A percentile compares a stretch with the other conserved stretches of the same genome.
Conservation (phyloP, 2,797 vertebrate species). For the Amphiprion clarkii region DNA sequence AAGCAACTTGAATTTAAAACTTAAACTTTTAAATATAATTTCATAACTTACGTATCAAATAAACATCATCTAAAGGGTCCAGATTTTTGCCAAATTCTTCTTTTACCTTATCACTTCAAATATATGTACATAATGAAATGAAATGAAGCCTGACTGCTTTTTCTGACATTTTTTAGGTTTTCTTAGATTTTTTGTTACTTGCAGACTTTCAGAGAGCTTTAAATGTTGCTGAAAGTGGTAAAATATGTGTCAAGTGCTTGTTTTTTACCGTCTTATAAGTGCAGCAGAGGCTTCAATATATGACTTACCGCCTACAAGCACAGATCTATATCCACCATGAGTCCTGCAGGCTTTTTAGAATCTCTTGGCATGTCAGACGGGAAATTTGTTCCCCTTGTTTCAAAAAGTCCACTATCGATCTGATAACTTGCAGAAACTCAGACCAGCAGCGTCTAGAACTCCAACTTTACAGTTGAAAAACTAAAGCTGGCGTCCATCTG, state of each 20-base stretch:
- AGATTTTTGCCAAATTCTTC: neutral
- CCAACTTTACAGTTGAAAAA: neutral
- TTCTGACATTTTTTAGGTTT: too few relatives aligned
- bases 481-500: slow-evolving; percentile 32
- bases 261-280: neutral
- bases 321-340: slow-evolving; percentile 50
- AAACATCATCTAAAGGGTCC: neutral
- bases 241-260: neutral
- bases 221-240: too few relatives aligned
- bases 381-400: slow-evolving; percentile 17
- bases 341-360: slow-evolving; percentile 38
- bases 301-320: slow-evolving; percentile 41
- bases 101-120: too few relatives aligned
- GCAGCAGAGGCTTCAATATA: neutral
- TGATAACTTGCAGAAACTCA: neutral
- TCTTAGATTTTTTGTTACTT: too few relatives aligned
- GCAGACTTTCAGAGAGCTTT: too few relatives aligned
- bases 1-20: too few relatives aligned
- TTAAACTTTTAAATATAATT: slow-evolving; percentile 14
- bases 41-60: slow-evolving; percentile 16
- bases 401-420: slow-evolving; percentile 4
- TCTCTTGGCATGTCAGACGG: slow-evolving; percentile 39
- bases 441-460: neutral
- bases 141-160: too few relatives aligned
- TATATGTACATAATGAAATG: too few relatives aligned